Conservation (phyloP, 1,140 invertebrate genomes). For the Phortica variegata region DNA sequence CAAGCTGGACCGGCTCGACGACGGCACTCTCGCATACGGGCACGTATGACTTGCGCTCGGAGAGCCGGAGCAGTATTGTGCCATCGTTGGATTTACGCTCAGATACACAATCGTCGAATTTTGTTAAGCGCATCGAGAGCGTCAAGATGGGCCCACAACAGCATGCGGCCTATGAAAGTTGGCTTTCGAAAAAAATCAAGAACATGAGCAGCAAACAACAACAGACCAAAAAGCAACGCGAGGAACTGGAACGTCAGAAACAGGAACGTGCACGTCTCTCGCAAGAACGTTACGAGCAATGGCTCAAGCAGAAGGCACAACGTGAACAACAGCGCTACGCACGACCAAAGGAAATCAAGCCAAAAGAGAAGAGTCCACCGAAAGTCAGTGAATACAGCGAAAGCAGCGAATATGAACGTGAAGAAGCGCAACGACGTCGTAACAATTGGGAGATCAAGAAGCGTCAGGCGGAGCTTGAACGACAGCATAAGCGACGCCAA, state of each 20-base stretch:
- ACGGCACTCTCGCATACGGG: no score
- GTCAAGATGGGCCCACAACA: constrained; percentile 25
- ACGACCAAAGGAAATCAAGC: constrained; percentile 7
- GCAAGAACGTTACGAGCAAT: constrained; percentile 23
- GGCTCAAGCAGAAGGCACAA: constrained; percentile 19
- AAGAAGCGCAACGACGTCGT: constrained; percentile 21
- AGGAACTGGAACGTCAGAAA: not conserved
- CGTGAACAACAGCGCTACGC: constrained; percentile 2
- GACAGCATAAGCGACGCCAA: constrained; percentile 1
- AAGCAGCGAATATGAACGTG: no score
- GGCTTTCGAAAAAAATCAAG: constrained; percentile 16
- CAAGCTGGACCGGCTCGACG: constrained; percentile 15
- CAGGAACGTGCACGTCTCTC: constrained; percentile 21
- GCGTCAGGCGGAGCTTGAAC: constrained; percentile 14
- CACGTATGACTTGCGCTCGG: constrained; percentile 11
- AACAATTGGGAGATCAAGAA: constrained; percentile 25
- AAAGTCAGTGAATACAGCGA: no score
- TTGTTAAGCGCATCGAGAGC: constrained; percentile 3
- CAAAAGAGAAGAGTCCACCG: constrained; percentile 8
- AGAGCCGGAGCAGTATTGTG: constrained; percentile 7
- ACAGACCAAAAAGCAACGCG: no score
- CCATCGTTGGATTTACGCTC: constrained; percentile 18
- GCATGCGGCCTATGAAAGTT: constrained; percentile 24
- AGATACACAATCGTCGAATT: constrained; percentile 10
- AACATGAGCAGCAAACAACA: not conserved